Conservation (phyloP, 1,140 invertebrate genomes). For the Brachionus angularis region DNA sequence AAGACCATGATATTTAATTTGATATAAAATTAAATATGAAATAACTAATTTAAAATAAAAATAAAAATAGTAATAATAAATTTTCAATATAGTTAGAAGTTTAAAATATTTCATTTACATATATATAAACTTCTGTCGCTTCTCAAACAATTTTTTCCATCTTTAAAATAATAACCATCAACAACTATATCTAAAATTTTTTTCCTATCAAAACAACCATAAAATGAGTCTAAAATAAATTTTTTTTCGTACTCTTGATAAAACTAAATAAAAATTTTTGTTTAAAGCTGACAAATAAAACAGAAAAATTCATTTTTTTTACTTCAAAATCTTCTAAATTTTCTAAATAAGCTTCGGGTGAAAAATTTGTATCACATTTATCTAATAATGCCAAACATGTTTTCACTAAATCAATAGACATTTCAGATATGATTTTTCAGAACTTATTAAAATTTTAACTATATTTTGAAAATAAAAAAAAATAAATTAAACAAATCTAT, state of each 20-base stretch:
- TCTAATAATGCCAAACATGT: slow-evolving; percentile 1
- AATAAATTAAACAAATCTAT: no score
- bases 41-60: slow-evolving; percentile 19
- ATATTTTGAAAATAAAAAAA: no score
- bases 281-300: no score
- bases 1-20: slow-evolving; percentile 27
- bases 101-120: neutral
- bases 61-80: neutral
- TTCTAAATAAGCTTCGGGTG: slow-evolving; percentile 26
- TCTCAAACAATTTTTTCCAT: slow-evolving; percentile 28
- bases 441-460: neutral
- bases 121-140: slow-evolving; percentile 14
- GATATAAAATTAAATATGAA: slow-evolving; percentile 11
- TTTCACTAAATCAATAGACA: slow-evolving; percentile 21
- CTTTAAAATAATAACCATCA: slow-evolving; percentile 26
- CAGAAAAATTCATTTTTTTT: no score
- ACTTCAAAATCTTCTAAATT: slow-evolving; percentile 21
- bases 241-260: slow-evolving; percentile 10
- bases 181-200: slow-evolving; percentile 14
- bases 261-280: no score
- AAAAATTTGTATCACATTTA: slow-evolving; percentile 31
- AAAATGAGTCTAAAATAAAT: slow-evolving; percentile 21
- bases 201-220: slow-evolving; percentile 27
- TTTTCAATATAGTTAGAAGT: neutral
- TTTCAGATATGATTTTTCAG: neutral